Base-by-base conservation (phyloP, 2,113 vertebrate genomes). In the Tetrax tetrax region DNA sequence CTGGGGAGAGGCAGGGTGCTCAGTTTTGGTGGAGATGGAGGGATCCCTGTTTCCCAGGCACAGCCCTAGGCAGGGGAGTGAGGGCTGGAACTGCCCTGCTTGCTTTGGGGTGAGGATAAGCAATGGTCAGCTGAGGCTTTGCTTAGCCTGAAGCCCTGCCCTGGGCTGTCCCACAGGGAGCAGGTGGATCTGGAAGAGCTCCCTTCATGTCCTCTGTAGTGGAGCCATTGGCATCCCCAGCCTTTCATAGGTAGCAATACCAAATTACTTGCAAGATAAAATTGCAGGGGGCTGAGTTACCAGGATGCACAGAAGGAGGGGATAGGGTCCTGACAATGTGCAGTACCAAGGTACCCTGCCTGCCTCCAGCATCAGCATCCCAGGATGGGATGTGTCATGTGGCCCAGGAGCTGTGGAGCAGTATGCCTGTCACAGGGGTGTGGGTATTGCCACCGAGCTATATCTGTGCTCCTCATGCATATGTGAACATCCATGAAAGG, bases 341-440 rank as follows among this genome's bases (percentile, higher is more conserved):
- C 6, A 7, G 4, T 6, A 1, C 19, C 1, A 14, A 48, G 35
- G 15, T 48, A 21, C 25, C 19, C 35, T 56, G 13, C 33, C 28
- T 2, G 2, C 22, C 17, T 54, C 14, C 38, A 56, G 25, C 37
- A 66, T 51, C 47, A 59, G n/a, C 43, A 64, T 4, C 23, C 35
- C 33, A 7, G 15, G 20, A 50, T 59, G 13, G 64, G 23, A 22
- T 5, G 14, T n/a, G 38, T 31, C 12, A 3, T 2, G 19, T 1
- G 0, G 12, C 5, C 19, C 41, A 38, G 47, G 24, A 56, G 28
- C 23, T 15, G 23, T 3, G 5, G 35, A 33, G 29, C 3, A 3
- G 4, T 4, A 5, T 1, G 0, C 12, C 16, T 61, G 1, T 41
- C 1, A 0, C 13, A 4, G 7, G 17, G 19, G 15, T 1, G 0